Conservation (phyloP, 2,888 invertebrate genomes). For the Agrochola macilenta region DNA sequence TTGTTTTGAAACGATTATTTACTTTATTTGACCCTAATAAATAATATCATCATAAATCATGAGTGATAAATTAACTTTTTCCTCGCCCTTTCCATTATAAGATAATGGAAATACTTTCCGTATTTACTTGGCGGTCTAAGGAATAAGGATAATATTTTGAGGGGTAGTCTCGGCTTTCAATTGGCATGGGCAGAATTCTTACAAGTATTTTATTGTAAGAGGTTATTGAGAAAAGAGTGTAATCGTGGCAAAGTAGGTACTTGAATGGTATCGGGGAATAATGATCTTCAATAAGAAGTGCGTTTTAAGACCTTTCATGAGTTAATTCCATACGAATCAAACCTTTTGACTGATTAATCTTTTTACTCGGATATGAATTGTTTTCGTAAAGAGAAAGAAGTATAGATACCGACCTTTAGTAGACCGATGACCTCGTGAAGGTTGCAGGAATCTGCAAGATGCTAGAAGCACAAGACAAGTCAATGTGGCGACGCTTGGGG, state of each 20-base stretch:
- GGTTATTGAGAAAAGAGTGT: constrained; percentile 2
- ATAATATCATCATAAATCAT: constrained; percentile 41
- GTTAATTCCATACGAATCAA: neutral
- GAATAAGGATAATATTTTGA: constrained; percentile 38
- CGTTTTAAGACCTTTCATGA: neutral
- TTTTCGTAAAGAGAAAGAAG: too few relatives aligned
- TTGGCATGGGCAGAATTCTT: constrained; percentile 24
- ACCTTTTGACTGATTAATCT: neutral
- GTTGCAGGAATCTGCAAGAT: too few relatives aligned
- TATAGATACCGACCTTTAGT: too few relatives aligned
- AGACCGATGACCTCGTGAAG: too few relatives aligned
- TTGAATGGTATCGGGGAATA: neutral
- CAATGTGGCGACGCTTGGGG: too few relatives aligned
- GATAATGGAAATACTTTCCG: constrained; percentile 42
- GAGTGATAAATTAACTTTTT: constrained; percentile 39
- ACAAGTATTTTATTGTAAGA: constrained; percentile 23
- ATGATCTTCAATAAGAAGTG: neutral
- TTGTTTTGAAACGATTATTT: neutral
- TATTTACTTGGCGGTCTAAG: constrained; percentile 36
- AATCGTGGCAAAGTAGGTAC: constrained; percentile 3
- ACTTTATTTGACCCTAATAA: constrained; percentile 16
- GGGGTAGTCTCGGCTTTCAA: constrained; percentile 16
- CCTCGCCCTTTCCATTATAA: constrained; percentile 42
- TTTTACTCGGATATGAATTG: neutral
- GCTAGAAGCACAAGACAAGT: too few relatives aligned